Evolutionary conservation across 2,888 invertebrate genomes (phyloP), one percentile per base, ranked within the genome.

Genomic region (Hemistola chrysoprasaria): DNA sequence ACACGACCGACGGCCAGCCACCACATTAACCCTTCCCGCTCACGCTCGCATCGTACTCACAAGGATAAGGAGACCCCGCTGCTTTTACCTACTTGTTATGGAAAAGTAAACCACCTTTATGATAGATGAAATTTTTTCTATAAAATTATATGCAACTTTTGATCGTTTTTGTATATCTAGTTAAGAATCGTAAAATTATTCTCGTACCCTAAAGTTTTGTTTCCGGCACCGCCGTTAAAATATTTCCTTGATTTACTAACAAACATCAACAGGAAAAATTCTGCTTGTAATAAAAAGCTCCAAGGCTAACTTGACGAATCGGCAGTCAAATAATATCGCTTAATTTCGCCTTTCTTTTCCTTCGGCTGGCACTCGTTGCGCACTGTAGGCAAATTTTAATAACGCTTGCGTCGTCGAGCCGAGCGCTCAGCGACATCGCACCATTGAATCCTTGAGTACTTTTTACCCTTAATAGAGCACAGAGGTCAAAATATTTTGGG

Each of bases 311-410:
- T 70, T 69, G 71, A 70, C 66, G 71, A 75, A 62, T 66, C 68
- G 59, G 69, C 77, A 70, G 68, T 65, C 71, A 73, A 68, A 71
- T 76, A 72, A 76, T 75, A 78, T 72, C 63, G 64, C 72, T 72
- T 76, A 77, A 78, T 78, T 77, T 77, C 53, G 66, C 65, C 67
- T 69, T 75, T 73, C 71, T 75, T 76, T 72, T 70, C 62, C 72
- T 60, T 60, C 61, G 65, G 62, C 62, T 68, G 73, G 74, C 67
- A 59, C 61, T 71, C 63, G 67, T 67, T 69, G 65, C 68, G 76
- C 73, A 55, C 62, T 61, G 74, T 77, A 77, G 75, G 78, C 78
- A 78, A 77, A 78, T 79, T 80, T 80, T 80, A 80, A 80, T 80
- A 79, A 78, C 68, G 80, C 78, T 78, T 75, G 77, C 78, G 66